A percentile compares a stretch with the other conserved stretches of the same genome.
Conservation (phyloP, 2,888 invertebrate species). For the Mystacides longicornis region DNA sequence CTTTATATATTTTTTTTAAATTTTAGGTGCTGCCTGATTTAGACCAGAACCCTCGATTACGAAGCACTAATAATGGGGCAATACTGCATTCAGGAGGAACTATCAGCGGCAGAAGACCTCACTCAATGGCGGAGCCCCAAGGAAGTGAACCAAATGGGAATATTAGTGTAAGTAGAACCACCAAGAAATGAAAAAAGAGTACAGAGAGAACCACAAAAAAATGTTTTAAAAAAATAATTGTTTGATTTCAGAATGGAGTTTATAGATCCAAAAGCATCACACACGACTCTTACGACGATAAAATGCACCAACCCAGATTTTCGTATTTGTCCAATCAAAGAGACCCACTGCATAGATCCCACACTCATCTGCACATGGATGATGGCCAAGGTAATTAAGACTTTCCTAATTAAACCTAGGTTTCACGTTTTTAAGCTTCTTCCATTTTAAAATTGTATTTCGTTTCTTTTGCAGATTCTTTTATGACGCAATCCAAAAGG, state of each 20-base stretch:
- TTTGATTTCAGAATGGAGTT: constrained; percentile 38
- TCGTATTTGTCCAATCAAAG: constrained; percentile 28
- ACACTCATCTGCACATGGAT: constrained; percentile 43
- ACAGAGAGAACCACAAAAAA: neutral
- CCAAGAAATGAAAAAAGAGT: neutral
- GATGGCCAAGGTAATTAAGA: constrained; percentile 37
- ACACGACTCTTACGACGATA: constrained; percentile 21
- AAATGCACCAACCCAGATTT: constrained; percentile 20
- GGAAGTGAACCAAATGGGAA: constrained; percentile 28
- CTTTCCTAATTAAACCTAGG: neutral
- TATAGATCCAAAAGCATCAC: constrained; percentile 41
- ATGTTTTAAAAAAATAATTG: neutral
- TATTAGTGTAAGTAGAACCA: neutral
- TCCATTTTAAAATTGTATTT: neutral
- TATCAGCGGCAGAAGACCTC: constrained; percentile 61
- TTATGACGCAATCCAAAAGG: constrained; percentile 43
- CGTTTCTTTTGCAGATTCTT: constrained; percentile 29
- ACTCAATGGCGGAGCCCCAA: constrained; percentile 32
- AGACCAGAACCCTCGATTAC: constrained; percentile 57
- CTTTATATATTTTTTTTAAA: neutral
- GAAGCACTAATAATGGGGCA: constrained; percentile 75
- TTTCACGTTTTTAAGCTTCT: neutral
- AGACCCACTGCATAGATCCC: constrained; percentile 44
- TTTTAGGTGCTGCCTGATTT: constrained; percentile 65
- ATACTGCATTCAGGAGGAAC: constrained; percentile 79